phyloP scores from a whole-genome alignment of 1,140 invertebrate genomes.

The Sarcophaga bullata region DNA sequence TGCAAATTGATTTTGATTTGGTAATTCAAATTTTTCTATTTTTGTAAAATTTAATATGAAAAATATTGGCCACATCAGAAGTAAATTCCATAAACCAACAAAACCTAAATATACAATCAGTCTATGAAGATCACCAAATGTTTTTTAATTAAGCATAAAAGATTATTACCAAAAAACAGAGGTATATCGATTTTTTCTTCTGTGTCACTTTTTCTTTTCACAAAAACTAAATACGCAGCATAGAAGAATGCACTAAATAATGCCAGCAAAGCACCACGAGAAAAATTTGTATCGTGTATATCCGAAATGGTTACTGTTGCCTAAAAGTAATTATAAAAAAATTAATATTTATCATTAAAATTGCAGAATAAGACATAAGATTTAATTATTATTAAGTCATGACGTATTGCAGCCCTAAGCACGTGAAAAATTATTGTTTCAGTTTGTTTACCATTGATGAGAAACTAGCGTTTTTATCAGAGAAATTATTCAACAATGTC shows the following conservation, averaged over 20 bases:
- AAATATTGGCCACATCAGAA: constrained; percentile 87
- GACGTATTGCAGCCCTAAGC: too few species aligned
- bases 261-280: constrained; percentile 79
- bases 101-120: constrained; percentile 73
- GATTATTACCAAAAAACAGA: constrained; percentile 84
- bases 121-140: constrained; percentile 25
- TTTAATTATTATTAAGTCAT: too few species aligned
- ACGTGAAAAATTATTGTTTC: too few species aligned
- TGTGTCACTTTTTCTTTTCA: constrained; percentile 82
- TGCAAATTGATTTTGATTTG: constrained; percentile 80
- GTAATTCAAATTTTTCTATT: constrained; percentile 84
- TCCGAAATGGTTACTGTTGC: constrained; percentile 79
- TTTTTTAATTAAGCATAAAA: background rate
- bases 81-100: constrained; percentile 84
- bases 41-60: constrained; percentile 82
- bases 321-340: constrained; percentile 64
- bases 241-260: constrained; percentile 86
- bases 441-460: too few species aligned
- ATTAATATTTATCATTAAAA: too few species aligned
- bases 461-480: too few species aligned
- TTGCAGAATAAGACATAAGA: too few species aligned
- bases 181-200: constrained; percentile 90
- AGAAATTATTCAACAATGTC: too few species aligned
- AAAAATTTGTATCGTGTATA: constrained; percentile 71
- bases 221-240: constrained; percentile 84